Evolutionary conservation across 1,140 invertebrate species (phyloP).

Genomic region (Polypedilum pembai): DNA sequence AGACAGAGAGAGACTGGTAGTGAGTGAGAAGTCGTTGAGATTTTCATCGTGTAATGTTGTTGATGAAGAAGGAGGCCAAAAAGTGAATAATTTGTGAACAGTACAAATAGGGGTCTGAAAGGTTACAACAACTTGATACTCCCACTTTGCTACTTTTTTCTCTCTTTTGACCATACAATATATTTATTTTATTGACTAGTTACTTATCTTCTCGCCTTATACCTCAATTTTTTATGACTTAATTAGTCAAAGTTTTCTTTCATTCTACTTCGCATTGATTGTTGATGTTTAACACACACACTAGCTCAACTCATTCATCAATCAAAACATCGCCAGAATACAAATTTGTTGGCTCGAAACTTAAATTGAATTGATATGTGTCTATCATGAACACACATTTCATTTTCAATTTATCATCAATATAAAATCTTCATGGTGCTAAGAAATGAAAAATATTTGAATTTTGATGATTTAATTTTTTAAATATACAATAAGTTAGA

Average conservation of each 20-base stretch:
- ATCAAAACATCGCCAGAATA: not conserved
- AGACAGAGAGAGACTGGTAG: too few relatives aligned
- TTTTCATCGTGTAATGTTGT: not conserved
- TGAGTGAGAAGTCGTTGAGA: too few relatives aligned
- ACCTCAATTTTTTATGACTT: constrained; percentile 12
- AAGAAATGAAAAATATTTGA: not conserved
- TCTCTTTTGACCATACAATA: not conserved
- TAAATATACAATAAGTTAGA: not conserved
- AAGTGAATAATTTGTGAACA: not conserved
- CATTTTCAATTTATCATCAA: not conserved
- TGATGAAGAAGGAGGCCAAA: not conserved
- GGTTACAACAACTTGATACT: constrained; percentile 21
- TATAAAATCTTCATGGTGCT: not conserved
- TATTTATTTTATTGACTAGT: not conserved
- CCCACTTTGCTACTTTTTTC: constrained; percentile 3
- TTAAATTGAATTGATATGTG: constrained; percentile 1
- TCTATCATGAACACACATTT: not conserved
- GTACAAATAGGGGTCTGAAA: constrained; percentile 9
- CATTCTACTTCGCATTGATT: not conserved
- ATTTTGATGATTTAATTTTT: constrained; percentile 5
- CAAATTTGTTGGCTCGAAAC: not conserved
- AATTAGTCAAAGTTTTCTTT: constrained; percentile 26
- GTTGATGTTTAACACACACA: constrained; percentile 15
- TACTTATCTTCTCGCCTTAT: not conserved
- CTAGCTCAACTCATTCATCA: constrained; percentile 6